These are phyloP conservation scores for Zaprionus bogoriensis DNA, from an alignment of 2,888 invertebrate genomes.

Conservation along the genomic window DNA sequence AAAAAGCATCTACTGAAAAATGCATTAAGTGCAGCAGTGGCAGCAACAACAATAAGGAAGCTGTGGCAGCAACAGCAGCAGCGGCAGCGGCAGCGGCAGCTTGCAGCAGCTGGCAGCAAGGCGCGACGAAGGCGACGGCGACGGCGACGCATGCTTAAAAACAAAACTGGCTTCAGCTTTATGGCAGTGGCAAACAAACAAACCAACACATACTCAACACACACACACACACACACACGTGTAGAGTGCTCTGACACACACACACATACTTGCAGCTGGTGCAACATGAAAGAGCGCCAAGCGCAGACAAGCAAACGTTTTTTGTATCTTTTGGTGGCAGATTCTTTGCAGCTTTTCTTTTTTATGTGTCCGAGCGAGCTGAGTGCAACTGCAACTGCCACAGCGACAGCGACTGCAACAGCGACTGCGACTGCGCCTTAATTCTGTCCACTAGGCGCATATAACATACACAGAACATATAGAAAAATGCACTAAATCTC, in stretches of 20 bases:
- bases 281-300: constrained; percentile 45
- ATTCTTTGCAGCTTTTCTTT: constrained; percentile 58
- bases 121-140: no score
- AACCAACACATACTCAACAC: constrained; percentile 43
- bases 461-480: constrained; percentile 45
- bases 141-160: constrained; percentile 54
- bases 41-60: constrained; percentile 8
- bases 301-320: constrained; percentile 48
- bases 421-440: constrained; percentile 75
- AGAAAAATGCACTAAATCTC: constrained; percentile 74
- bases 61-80: constrained; percentile 24
- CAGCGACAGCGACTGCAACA: constrained; percentile 19
- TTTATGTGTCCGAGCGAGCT: constrained; percentile 38
- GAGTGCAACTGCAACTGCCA: constrained; percentile 24
- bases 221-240: constrained; percentile 19
- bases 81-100: constrained; percentile 9
- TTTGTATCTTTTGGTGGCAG: constrained; percentile 50
- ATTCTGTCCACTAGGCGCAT: constrained; percentile 60
- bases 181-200: constrained; percentile 75
- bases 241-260: no score
- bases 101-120: constrained; percentile 28
- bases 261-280: constrained; percentile 14
- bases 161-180: constrained; percentile 72
- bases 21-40: constrained; percentile 78
- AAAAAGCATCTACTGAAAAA: constrained; percentile 78